Conservation (phyloP, 2,888 invertebrate species). For the Leucophenga montana region DNA sequence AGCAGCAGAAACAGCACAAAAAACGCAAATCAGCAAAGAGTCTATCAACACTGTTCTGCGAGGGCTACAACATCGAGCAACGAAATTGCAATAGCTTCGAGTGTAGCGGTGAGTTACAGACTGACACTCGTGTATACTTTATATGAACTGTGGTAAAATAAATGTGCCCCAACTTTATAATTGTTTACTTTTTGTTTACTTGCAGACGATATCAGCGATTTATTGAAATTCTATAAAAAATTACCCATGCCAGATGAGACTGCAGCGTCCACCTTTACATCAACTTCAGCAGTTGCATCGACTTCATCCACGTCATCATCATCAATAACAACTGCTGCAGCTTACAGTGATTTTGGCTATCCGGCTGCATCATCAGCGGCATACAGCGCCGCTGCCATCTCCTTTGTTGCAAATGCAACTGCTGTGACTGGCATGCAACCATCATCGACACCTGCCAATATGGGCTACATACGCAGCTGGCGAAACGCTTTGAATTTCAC, state of each 20-base stretch:
- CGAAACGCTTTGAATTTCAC: slow-evolving; percentile 70
- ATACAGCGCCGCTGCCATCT: too few relatives aligned
- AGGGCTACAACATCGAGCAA: slow-evolving; percentile 73
- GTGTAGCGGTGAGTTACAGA: slow-evolving; percentile 70
- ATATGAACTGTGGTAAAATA: neutral
- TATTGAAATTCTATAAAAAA: slow-evolving; percentile 72
- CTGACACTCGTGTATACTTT: too few relatives aligned
- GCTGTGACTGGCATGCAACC: slow-evolving; percentile 28
- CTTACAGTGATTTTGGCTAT: slow-evolving; percentile 35
- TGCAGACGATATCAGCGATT: slow-evolving; percentile 72
- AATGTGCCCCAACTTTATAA: neutral
- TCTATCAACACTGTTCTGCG: slow-evolving; percentile 71
- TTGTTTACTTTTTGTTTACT: slow-evolving; percentile 24
- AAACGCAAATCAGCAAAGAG: slow-evolving; percentile 66
- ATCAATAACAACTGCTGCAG: slow-evolving; percentile 21
- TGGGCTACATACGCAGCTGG: slow-evolving; percentile 69
- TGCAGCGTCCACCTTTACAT: neutral
- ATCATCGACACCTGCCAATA: slow-evolving; percentile 67
- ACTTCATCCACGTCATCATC: slow-evolving; percentile 31
- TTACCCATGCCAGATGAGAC: slow-evolving; percentile 45
- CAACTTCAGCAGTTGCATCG: neutral
- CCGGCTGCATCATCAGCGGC: slow-evolving; percentile 29
- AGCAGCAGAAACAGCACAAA: slow-evolving; percentile 52
- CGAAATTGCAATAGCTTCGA: slow-evolving; percentile 73
- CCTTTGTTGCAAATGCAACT: slow-evolving; percentile 1